Conservation (phyloP, 2,888 invertebrate species). For the Frankliniella fusca region DNA sequence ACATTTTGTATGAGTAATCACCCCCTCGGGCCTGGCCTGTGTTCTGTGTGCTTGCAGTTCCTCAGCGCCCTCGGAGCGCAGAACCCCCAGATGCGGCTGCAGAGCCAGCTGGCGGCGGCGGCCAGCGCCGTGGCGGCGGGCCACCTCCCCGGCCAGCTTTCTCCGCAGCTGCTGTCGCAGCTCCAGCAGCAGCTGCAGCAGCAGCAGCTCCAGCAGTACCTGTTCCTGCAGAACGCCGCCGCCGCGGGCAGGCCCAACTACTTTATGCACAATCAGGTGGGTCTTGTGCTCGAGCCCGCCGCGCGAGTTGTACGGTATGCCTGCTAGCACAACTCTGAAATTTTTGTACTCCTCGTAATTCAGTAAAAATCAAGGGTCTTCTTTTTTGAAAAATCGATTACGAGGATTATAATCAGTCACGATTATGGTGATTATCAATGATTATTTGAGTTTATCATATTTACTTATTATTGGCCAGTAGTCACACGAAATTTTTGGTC, state of each 20-base stretch:
- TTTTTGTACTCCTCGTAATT: too few species aligned
- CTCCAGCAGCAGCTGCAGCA: slow-evolving; percentile 55
- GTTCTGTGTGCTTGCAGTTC: slow-evolving; percentile 39
- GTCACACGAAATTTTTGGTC: too few species aligned
- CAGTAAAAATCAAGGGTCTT: too few species aligned
- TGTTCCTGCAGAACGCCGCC: slow-evolving; percentile 33
- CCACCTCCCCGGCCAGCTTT: slow-evolving; percentile 32
- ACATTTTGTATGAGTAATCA: too few species aligned
- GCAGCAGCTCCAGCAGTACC: slow-evolving; percentile 56
- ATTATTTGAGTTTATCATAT: too few species aligned
- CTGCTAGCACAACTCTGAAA: too few species aligned
- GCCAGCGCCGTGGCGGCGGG: slow-evolving; percentile 42
- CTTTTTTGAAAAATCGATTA: too few species aligned
- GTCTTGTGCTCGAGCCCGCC: slow-evolving; percentile 32
- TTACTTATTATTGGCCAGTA: too few species aligned
- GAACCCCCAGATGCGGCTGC: slow-evolving; percentile 46
- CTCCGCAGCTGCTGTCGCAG: slow-evolving; percentile 44
- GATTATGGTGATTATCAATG: too few species aligned
- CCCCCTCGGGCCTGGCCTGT: too few species aligned
- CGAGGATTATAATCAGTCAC: too few species aligned
- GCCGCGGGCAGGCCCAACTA: slow-evolving; percentile 49
- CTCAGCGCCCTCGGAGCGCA: slow-evolving; percentile 44
- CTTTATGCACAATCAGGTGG: slow-evolving; percentile 71
- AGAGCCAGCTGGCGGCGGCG: slow-evolving; percentile 48
- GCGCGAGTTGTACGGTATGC: too few species aligned